Conservation (phyloP, 2,888 invertebrate species). For the Neoaliturus tenellus region DNA sequence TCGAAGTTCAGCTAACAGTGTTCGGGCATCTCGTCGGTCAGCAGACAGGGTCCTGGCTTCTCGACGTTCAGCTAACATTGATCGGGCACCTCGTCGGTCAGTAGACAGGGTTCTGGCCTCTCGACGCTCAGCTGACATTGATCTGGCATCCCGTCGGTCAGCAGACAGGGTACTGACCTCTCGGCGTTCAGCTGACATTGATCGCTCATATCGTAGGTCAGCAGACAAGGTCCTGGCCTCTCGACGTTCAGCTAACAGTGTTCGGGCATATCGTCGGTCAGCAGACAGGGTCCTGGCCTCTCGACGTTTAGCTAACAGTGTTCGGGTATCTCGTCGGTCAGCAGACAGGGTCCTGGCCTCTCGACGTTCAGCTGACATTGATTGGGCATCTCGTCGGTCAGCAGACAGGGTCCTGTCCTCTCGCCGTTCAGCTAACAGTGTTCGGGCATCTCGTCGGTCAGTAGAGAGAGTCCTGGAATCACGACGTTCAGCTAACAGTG, state of each 20-base stretch:
- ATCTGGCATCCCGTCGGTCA: neutral
- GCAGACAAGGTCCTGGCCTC: neutral
- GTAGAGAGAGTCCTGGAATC: neutral
- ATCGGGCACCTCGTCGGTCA: neutral
- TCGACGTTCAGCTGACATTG: neutral
- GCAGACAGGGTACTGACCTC: neutral
- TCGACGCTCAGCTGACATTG: neutral
- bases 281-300: neutral
- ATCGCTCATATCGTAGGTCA: neutral
- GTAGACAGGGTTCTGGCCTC: neutral
- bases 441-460: neutral
- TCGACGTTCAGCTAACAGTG: neutral
- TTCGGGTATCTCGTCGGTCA: neutral
- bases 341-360: neutral
- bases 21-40: neutral
- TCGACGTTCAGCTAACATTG: neutral
- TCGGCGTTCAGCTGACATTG: neutral
- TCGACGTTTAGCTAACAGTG: neutral
- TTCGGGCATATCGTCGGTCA: neutral
- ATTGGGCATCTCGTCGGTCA: neutral
- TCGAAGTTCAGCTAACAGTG: neutral
- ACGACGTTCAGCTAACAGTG: neutral
- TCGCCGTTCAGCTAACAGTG: slow-evolving; percentile 1
- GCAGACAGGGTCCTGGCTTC: neutral
- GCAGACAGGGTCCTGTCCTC: neutral